Percentiles rank a stretch among this genome's conserved stretches.
These are phyloP conservation scores for Typhlomys cinereus DNA, from an alignment of 2,113 vertebrate species.

Conservation along the genomic window DNA sequence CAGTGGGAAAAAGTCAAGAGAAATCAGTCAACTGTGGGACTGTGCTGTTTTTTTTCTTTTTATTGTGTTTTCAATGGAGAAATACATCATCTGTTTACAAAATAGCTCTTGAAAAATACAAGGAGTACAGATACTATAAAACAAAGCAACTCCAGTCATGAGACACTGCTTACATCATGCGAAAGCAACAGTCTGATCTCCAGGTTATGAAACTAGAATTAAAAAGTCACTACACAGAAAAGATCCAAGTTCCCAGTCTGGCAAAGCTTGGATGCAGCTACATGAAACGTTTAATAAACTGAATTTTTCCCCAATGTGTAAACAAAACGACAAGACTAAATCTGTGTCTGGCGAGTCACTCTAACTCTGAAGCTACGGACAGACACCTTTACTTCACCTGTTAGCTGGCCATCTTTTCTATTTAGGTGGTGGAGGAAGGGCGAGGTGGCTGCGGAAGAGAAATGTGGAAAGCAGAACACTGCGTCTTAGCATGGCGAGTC, in stretches of 20 bases:
- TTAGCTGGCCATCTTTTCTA: slow-evolving; percentile 80
- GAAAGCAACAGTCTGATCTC: slow-evolving; percentile 92
- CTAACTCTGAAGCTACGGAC: slow-evolving; percentile 89
- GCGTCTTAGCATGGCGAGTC: slow-evolving; percentile 82
- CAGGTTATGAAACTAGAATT: slow-evolving; percentile 91
- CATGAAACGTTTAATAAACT: slow-evolving; percentile 90
- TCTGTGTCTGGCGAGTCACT: slow-evolving; percentile 87
- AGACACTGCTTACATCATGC: slow-evolving; percentile 92
- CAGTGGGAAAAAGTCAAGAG: slow-evolving; percentile 68
- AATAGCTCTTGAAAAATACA: slow-evolving; percentile 94
- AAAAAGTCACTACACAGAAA: slow-evolving; percentile 91
- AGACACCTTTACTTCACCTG: slow-evolving; percentile 86
- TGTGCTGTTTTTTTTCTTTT: slow-evolving; percentile 88
- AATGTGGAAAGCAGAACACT: slow-evolving; percentile 77
- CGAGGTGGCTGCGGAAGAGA: slow-evolving; percentile 80
- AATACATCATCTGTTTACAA: slow-evolving; percentile 94
- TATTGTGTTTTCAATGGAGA: slow-evolving; percentile 93
- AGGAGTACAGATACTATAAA: slow-evolving; percentile 93
- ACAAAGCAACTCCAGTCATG: slow-evolving; percentile 93
- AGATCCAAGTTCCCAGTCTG: slow-evolving; percentile 87
- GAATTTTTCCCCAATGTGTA: slow-evolving; percentile 85
- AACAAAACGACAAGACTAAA: slow-evolving; percentile 89
- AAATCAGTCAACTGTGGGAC: slow-evolving; percentile 83
- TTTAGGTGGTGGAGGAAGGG: slow-evolving; percentile 74
- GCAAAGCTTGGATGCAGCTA: slow-evolving; percentile 89